These are phyloP conservation scores for Epirrhoe tristata DNA, from an alignment of 2,888 invertebrate genomes.

Conservation along the genomic window DNA sequence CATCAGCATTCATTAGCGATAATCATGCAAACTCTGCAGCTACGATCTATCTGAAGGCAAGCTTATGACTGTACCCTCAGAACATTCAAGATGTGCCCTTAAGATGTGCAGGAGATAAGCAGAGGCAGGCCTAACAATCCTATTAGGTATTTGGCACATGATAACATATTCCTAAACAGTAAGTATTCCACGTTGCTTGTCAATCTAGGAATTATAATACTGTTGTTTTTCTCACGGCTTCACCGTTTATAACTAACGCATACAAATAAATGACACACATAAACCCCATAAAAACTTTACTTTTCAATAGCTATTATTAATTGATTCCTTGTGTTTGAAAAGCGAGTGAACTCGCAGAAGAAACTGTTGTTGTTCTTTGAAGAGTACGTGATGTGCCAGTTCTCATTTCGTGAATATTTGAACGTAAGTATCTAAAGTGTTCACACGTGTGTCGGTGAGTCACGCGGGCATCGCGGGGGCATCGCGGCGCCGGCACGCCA, in stretches of 20 bases:
- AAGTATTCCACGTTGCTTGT: too few species aligned
- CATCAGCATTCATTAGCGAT: constrained; percentile 3
- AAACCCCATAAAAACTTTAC: too few species aligned
- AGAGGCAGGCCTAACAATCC: too few species aligned
- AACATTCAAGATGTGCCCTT: too few species aligned
- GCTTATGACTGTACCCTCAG: neutral
- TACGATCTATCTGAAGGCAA: neutral
- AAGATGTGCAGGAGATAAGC: too few species aligned
- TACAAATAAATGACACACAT: too few species aligned
- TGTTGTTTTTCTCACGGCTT: too few species aligned
- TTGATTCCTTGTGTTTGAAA: neutral
- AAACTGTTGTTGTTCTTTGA: neutral
- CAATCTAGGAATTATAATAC: too few species aligned
- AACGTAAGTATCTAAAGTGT: constrained; percentile 22
- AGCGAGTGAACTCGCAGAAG: neutral
- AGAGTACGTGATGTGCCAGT: neutral
- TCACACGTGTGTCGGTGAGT: constrained; percentile 24
- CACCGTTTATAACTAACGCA: too few species aligned
- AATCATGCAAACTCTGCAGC: neutral
- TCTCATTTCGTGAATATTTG: constrained; percentile 21
- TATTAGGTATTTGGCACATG: too few species aligned
- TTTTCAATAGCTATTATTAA: too few species aligned
- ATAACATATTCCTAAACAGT: too few species aligned
- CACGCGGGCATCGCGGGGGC: constrained; percentile 17
- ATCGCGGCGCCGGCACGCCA: constrained; percentile 6